Percentiles rank a stretch among this genome's conserved stretches.
Conservation (phyloP, 2,888 invertebrate genomes). For the Lumbricus terrestris region DNA sequence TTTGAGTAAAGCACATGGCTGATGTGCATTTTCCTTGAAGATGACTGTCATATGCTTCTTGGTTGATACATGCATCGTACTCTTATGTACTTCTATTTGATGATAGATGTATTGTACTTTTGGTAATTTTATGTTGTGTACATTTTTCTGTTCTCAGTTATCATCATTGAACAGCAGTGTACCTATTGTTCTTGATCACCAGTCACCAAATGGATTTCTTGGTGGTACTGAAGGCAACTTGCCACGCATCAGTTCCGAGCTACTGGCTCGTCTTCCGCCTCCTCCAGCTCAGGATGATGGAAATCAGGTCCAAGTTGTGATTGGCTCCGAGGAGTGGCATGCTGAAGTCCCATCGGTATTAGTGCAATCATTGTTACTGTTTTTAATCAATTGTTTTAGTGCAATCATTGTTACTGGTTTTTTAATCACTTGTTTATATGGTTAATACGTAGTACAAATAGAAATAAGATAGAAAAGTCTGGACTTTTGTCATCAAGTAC, state of each 20-base stretch:
- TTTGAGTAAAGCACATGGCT: background rate
- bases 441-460: background rate
- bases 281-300: conserved; percentile 31
- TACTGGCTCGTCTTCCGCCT: conserved; percentile 31
- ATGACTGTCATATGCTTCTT: background rate
- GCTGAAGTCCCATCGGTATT: conserved; percentile 66
- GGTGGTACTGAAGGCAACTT: background rate
- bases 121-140: background rate
- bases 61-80: background rate
- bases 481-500: background rate
- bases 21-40: background rate
- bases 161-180: background rate
- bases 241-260: conserved; percentile 18
- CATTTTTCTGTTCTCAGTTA: background rate
- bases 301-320: conserved; percentile 16
- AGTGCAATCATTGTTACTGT: conserved; percentile 29
- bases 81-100: too few species aligned
- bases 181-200: background rate
- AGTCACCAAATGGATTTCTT: background rate
- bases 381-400: too few species aligned
- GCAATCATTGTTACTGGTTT: background rate
- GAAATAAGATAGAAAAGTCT: background rate
- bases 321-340: conserved; percentile 63
- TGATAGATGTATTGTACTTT: background rate
- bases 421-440: too few species aligned